These are phyloP conservation scores for Numenius phaeopus DNA, from an alignment of 2,797 vertebrate genomes.

Conservation along the genomic window DNA sequence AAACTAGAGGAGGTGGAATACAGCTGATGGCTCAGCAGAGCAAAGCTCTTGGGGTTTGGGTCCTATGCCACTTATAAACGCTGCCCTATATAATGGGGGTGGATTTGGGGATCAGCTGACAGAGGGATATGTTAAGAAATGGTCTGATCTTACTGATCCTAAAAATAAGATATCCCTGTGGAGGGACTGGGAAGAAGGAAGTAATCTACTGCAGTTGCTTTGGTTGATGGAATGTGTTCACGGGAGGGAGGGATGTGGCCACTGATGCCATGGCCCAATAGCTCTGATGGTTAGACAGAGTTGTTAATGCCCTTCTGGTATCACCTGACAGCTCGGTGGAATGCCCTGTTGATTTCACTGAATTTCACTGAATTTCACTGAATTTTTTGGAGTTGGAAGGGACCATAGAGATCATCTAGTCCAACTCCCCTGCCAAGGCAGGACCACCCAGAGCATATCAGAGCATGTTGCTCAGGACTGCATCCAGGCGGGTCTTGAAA, in stretches of 20 bases:
- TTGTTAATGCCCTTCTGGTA: not conserved
- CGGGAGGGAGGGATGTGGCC: not conserved
- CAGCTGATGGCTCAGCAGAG: not conserved
- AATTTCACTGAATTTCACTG: too few species aligned
- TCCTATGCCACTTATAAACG: not conserved
- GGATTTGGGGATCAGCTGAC: not conserved
- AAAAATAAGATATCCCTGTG: not conserved
- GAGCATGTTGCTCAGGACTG: too few species aligned
- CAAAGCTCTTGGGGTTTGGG: not conserved
- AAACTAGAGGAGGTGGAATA: not conserved
- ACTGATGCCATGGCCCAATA: not conserved
- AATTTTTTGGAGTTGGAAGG: too few species aligned
- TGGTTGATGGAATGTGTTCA: not conserved
- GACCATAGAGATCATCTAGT: too few species aligned
- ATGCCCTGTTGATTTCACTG: not conserved
- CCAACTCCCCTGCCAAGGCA: too few species aligned
- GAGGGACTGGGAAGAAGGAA: not conserved
- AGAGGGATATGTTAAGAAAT: not conserved
- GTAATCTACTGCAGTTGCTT: not conserved
- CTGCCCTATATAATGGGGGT: not conserved
- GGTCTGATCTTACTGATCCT: not conserved
- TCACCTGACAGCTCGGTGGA: not conserved
- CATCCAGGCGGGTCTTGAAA: too few species aligned
- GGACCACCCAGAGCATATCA: too few species aligned
- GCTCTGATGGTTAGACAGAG: not conserved